Evolutionary conservation across 1,140 invertebrate genomes (phyloP), one percentile per base, ranked within the genome.

Genomic region (Gonioctena quinquepunctata): DNA sequence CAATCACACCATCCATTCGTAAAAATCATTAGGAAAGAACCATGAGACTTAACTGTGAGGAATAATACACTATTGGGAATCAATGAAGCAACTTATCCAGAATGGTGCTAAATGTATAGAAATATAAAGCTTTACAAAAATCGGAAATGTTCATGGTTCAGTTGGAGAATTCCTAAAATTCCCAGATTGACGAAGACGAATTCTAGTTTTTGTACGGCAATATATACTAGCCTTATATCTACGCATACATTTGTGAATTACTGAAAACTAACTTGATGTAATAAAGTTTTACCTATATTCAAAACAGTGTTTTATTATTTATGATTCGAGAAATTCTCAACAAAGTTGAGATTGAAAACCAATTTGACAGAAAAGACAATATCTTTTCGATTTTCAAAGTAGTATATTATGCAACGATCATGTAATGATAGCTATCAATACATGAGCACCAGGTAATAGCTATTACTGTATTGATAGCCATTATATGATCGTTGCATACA

Each of bases 51-150:
- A n/a, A n/a, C n/a, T n/a, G n/a, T n/a, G n/a, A n/a, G n/a, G n/a
- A n/a, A n/a, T n/a, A n/a, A n/a, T n/a, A n/a, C n/a, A 56, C 22
- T 60, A 64, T 64, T 64, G 61, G 61, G 42, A 64, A 64, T 27
- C 33, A 64, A 64, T 64, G 33, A 64, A 26, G 61, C 33, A 64
- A 64, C 33, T 64, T 64, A 64, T 64, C 61, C 61, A 64, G 23
- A 50, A 64, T 64, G 61, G 61, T 64, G 61, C 61, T 64, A 64
- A 64, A 48, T 60, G 57, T 60, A 60, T 26, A 60, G 21, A 54
- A 60, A 60, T 26, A 18, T 18, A 16, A 28, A n/a, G 57, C 21
- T 27, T 25, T 25, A 28, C 25, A 60, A 26, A 60, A 60, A 54
- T 54, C 18, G 18, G 52, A 54, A 54, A 54, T 11, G 19, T 13